Conservation (phyloP, 2,113 vertebrate genomes). For the Strigops habroptila region DNA sequence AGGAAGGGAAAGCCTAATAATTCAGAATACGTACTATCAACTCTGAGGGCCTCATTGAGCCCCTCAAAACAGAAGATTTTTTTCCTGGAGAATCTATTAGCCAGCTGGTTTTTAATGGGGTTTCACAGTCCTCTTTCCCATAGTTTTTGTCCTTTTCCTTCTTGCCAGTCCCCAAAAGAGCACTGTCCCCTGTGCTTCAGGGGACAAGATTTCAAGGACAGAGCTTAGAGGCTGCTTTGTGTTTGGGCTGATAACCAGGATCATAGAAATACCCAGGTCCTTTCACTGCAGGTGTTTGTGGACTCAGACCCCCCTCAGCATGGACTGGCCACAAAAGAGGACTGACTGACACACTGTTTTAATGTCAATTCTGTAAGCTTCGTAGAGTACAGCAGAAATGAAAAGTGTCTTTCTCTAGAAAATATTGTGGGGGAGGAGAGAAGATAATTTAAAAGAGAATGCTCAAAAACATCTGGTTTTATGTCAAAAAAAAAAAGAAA, state of each 20-base stretch:
- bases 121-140: neutral
- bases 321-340: neutral
- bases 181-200: neutral
- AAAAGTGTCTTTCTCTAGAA: neutral
- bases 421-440: neutral
- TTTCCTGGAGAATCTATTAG: slow-evolving; percentile 62
- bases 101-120: neutral
- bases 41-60: slow-evolving; percentile 59
- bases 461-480: neutral
- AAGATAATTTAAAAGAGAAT: neutral
- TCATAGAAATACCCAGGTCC: neutral
- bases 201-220: neutral
- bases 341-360: neutral
- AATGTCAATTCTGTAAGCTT: neutral
- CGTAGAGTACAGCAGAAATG: neutral
- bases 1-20: slow-evolving; percentile 67
- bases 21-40: slow-evolving; percentile 68
- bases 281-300: neutral
- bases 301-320: neutral
- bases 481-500: neutral
- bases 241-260: neutral
- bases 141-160: neutral
- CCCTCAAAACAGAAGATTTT: slow-evolving; percentile 68
- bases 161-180: neutral
- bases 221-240: neutral